These are phyloP conservation scores for Silurus meridionalis DNA, from an alignment of 2,113 vertebrate genomes.

Conservation along the genomic window DNA sequence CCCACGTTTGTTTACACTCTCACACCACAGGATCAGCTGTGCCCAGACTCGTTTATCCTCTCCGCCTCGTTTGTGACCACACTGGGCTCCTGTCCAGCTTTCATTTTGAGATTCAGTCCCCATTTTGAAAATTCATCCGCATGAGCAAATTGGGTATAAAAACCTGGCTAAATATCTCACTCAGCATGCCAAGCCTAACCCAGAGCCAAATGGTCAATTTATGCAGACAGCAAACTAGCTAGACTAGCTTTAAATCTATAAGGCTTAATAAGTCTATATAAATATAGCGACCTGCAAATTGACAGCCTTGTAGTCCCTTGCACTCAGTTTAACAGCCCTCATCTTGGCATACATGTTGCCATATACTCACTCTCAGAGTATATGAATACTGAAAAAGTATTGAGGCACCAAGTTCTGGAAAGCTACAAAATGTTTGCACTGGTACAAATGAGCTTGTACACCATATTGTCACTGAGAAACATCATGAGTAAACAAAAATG, in stretches of 20 bases:
- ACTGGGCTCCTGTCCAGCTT: slow-evolving; percentile 1
- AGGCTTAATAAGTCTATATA: neutral
- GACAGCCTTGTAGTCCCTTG: neutral
- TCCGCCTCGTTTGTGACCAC: neutral
- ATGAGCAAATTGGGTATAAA: slow-evolving; percentile 2
- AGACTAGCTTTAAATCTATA: neutral
- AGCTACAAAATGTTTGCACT: neutral
- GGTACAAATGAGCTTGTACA: neutral
- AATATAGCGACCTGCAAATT: neutral
- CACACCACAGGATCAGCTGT: slow-evolving; percentile 16
- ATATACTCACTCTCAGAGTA: neutral
- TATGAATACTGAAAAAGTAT: neutral
- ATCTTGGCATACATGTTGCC: neutral
- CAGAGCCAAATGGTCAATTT: neutral
- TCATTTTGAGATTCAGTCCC: neutral
- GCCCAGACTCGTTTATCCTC: slow-evolving; percentile 9
- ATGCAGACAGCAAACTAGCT: neutral
- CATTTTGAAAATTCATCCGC: neutral
- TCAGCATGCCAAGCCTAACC: neutral
- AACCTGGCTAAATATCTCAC: neutral
- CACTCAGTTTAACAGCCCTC: neutral
- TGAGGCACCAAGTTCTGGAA: neutral
- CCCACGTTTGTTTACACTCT: slow-evolving; percentile 6
- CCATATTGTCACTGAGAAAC: too few relatives aligned
- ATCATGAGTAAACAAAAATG: too few relatives aligned